Conservation (phyloP, 2,797 vertebrate genomes). For the Siniperca obscura region DNA sequence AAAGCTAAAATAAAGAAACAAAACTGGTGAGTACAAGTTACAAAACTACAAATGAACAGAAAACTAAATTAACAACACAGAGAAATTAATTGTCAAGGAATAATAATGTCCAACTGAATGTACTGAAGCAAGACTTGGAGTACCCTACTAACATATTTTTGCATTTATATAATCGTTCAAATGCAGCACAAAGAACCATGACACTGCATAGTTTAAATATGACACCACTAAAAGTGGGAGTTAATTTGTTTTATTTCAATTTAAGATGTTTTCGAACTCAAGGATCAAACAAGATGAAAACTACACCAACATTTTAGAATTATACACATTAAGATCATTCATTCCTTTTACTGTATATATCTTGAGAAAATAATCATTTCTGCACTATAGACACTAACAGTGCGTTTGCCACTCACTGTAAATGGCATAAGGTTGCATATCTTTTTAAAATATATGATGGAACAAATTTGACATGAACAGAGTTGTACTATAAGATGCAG, state of each 20-base stretch:
- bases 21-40: not conserved
- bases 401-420: not conserved
- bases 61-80: not conserved
- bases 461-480: slow-evolving; percentile 15
- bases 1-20: not conserved
- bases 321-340: no score
- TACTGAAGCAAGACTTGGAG: not conserved
- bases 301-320: no score
- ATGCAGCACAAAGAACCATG: no score
- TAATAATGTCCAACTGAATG: not conserved
- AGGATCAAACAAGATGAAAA: not conserved
- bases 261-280: no score
- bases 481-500: slow-evolving; percentile 24
- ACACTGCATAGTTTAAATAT: not conserved
- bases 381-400: slow-evolving; percentile 11
- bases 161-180: not conserved
- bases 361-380: not conserved
- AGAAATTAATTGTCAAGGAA: not conserved
- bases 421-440: not conserved
- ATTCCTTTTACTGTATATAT: not conserved
- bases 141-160: not conserved
- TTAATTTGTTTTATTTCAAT: no score
- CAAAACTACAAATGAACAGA: not conserved
- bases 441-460: not conserved
- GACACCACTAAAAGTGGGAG: not conserved